Evolutionary conservation across 2,113 vertebrate genomes (phyloP), one percentile per base, ranked within the genome.

Genomic region (Pachypanchax playfairii): DNA sequence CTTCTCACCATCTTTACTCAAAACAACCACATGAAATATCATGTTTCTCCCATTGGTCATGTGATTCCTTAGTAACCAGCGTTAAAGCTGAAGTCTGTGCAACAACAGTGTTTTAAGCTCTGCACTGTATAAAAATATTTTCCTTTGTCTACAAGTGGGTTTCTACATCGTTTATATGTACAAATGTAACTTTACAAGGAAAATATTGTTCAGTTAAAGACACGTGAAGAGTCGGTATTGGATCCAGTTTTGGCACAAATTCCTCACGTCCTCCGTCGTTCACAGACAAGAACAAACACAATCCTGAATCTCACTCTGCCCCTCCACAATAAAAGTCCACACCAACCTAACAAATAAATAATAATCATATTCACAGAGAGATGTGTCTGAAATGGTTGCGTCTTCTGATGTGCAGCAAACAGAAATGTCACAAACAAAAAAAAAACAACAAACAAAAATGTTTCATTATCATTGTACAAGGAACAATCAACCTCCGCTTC

Each of bases 91-190:
- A 74, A 41, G 56, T 61, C 75, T 60, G 47, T 66, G 42, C 43
- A 55, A 41, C 39, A 43, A 73, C 52, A 20, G 55, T 60, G 58
- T 79, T 70, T 69, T 49, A 70, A 70, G 73, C 75, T 67, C 54
- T 69, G 73, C 22, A 24, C 75, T 86, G 88, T 88, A 87, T 85
- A 91, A 89, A 91, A 88, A 90, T 84, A 87, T 56, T 60, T 61
- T 80, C 53, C 51, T 73, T 74, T 82, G 82, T 64, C 49, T 72
- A 80, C 65, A 43, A 65, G 65, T 65, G 55, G 61, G 73, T 72
- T 79, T 84, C 80, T 82, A 84, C 74, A 81, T 65, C 61, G 58
- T 74, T 73, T 76, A 51, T 63, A 77, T 84, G 77, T 85, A 86
- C 83, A 85, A 49, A 36, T 70, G 59, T 56, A 66, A 77, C 65